phyloP scores from a whole-genome alignment of 2,797 vertebrate species.

The Chiroxiphia lanceolata region DNA sequence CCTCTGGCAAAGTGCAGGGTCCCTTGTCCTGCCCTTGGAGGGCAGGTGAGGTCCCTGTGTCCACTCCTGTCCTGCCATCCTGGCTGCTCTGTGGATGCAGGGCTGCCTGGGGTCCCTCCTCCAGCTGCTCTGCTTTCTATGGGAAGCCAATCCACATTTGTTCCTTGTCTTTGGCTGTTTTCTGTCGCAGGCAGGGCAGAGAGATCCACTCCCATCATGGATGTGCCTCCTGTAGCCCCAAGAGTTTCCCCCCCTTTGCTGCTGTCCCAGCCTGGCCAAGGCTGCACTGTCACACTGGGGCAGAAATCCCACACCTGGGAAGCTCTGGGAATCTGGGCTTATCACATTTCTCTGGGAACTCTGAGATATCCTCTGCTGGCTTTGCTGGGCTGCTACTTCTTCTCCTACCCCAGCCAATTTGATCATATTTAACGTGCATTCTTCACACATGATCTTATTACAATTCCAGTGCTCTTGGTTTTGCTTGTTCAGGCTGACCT shows the following conservation, averaged over 20 bases:
- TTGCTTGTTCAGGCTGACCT: slow-evolving; percentile 66
- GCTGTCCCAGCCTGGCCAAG: not conserved
- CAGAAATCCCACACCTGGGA: not conserved
- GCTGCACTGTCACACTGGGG: not conserved
- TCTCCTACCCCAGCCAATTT: not conserved
- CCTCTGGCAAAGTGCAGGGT: not conserved
- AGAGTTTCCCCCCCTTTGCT: not conserved
- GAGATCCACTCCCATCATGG: not conserved
- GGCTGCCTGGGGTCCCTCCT: not conserved
- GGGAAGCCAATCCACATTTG: not conserved
- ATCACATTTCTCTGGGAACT: not conserved
- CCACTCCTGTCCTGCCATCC: not conserved
- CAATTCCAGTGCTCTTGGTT: slow-evolving; percentile 24
- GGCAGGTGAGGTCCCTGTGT: fast-evolving
- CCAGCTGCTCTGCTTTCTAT: not conserved
- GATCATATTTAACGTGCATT: slow-evolving; percentile 44
- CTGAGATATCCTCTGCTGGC: not conserved
- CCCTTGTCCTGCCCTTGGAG: not conserved
- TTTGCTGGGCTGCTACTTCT: not conserved
- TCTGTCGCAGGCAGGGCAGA: not conserved
- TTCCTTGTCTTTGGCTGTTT: not conserved
- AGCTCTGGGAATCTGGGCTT: not conserved
- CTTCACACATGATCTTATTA: slow-evolving; percentile 67
- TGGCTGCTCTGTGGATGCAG: not conserved
- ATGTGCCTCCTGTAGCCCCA: fast-evolving